A percentile compares a stretch with the other conserved stretches of the same genome.
Conservation (phyloP, 2,797 vertebrate genomes). For the Lutjanus campechanus region DNA sequence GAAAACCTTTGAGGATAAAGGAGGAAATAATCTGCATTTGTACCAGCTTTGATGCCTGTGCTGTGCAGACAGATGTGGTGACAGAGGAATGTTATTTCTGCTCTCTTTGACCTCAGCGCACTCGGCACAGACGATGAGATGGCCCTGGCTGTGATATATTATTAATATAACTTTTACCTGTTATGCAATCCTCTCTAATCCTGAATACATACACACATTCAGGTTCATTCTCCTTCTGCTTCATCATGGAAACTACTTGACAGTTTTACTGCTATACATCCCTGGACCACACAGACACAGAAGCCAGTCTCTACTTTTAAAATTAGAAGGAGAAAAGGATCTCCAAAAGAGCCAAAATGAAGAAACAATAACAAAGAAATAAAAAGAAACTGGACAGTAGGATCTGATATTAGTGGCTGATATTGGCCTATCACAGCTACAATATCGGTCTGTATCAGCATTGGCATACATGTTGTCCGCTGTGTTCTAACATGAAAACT, state of each 20-base stretch:
- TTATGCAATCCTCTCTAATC: not conserved
- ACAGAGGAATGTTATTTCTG: constrained; percentile 2
- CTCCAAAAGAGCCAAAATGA: too few species aligned
- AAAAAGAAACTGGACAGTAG: too few species aligned
- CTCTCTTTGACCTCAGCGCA: constrained; percentile 14
- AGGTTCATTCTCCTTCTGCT: not conserved
- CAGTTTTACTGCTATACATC: too few species aligned
- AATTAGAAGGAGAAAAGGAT: too few species aligned
- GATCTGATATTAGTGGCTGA: too few species aligned
- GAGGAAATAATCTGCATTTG: constrained; percentile 38
- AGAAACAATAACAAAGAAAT: too few species aligned
- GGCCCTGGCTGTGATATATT: not conserved
- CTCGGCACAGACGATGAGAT: not conserved
- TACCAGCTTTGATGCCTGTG: constrained; percentile 12
- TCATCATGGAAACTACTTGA: too few species aligned
- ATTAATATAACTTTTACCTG: not conserved
- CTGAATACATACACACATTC: not conserved
- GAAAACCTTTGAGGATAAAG: constrained; percentile 37
- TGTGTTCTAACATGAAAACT: too few species aligned
- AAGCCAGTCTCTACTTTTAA: not conserved
- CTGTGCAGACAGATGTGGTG: constrained; percentile 4
- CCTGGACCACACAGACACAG: not conserved
- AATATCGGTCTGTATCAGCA: too few species aligned
- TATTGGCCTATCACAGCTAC: too few species aligned
- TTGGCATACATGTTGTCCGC: too few species aligned